Evolutionary conservation across 1,140 invertebrate species (phyloP), one percentile per base, ranked within the genome.

Genomic region (Sitophilus oryzae): DNA sequence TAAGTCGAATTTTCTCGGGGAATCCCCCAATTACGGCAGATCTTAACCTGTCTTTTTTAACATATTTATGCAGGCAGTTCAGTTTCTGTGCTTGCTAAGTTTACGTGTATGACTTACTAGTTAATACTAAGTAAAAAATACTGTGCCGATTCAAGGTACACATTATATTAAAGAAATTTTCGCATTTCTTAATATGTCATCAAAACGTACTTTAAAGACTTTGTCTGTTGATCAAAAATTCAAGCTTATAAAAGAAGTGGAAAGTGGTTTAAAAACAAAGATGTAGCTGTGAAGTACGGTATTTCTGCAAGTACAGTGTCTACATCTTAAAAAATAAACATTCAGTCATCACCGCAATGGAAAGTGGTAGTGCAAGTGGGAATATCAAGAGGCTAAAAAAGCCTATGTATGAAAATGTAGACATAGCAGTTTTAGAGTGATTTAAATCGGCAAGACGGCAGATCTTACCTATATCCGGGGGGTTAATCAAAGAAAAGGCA

Each of bases 251-350:
- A 51, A 51, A 42, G n/a, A 51, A 51, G 36, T 14, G 18, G 14
- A 35, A 51, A 37, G 34, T n/a, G 48, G 41, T 2, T 20, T 6
- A 18, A 2, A 48, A 38, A 55, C n/a, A 55, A 55, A 55, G 19
- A 0, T 23, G 5, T 53, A 11, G 48, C 14, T 14, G 15, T 22
- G 42, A 14, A 51, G 42, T 51, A 51, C 30, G 34, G 16, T 6
- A 42, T 51, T 11, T 37, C 36, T 14, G 4, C n/a, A 42, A 51
- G 38, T 42, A 51, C 48, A 5, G 41, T 55, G 20, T 55, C 36
- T 0, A 55, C 43, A 30, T 52, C 52, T 9, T 10, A 40, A 38
- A 55, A 50, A 55, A 55, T 18, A 34, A 45, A 55, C 11, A 2
- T 10, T 37, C 52, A n/a, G 52, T 51, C 21, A 3, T 51, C 2